phyloP scores from a whole-genome alignment of 2,113 vertebrate genomes.

The Neoarius graeffei region DNA sequence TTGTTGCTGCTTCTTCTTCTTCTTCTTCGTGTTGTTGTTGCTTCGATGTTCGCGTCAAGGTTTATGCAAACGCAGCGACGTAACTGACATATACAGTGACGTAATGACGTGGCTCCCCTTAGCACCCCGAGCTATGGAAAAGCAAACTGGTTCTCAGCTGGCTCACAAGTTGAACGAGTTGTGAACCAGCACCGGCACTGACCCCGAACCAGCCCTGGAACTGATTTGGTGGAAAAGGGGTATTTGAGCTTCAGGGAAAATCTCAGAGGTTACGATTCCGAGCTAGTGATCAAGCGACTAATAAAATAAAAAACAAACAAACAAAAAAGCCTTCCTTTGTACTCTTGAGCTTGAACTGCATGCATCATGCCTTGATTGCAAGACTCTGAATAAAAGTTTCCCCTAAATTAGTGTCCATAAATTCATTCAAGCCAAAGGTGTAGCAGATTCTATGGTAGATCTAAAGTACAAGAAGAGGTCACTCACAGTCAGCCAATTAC shows the following conservation, averaged over 20 bases:
- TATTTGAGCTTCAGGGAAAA: neutral
- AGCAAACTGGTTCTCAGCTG: too few species aligned
- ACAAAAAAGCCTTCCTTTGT: neutral
- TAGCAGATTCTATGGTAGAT: neutral
- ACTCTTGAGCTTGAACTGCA: neutral
- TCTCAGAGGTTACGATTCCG: neutral
- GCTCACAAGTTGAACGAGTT: too few species aligned
- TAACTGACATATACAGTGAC: too few species aligned
- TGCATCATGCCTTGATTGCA: neutral
- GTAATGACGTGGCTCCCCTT: too few species aligned
- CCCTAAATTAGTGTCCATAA: neutral
- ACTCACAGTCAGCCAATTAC: slow-evolving; percentile 14
- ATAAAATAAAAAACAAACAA: neutral
- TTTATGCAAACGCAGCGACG: too few species aligned
- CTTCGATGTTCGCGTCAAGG: too few species aligned
- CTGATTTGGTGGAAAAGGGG: too few species aligned
- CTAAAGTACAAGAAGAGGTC: neutral
- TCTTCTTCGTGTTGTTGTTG: too few species aligned
- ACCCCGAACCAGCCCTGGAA: too few species aligned
- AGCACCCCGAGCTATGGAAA: too few species aligned
- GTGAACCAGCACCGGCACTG: too few species aligned
- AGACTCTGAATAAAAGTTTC: neutral
- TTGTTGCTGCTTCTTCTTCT: too few species aligned
- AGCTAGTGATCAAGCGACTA: neutral
- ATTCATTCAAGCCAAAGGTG: neutral